Percentiles rank a stretch among this genome's conserved stretches.
These are phyloP conservation scores for Cremastinae sp. DNA, from an alignment of 2,888 invertebrate species.

Conservation along the genomic window DNA sequence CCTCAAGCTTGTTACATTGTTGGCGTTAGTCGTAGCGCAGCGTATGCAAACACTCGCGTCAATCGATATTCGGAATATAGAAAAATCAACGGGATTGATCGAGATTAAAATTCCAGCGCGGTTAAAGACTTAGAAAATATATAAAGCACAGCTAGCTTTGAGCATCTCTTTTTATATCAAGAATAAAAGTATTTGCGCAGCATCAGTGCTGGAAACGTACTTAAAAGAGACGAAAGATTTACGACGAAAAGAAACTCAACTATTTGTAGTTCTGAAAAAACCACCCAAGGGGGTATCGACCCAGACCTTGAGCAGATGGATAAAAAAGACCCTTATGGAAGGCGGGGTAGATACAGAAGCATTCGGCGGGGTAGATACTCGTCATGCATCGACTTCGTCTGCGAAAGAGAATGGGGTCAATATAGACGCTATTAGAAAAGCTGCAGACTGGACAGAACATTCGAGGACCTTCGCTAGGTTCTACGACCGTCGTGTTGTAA, in stretches of 20 bases:
- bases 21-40: slow-evolving; percentile 46
- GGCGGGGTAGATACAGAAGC: slow-evolving; percentile 21
- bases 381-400: slow-evolving; percentile 28
- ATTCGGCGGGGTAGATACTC: slow-evolving; percentile 23
- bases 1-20: slow-evolving; percentile 26
- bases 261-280: slow-evolving; percentile 26
- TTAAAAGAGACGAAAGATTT: slow-evolving; percentile 21
- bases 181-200: slow-evolving; percentile 37
- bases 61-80: slow-evolving; percentile 47
- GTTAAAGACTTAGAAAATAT: slow-evolving; percentile 47
- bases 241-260: not conserved
- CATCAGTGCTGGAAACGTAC: slow-evolving; percentile 32
- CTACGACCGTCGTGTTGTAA: slow-evolving; percentile 22
- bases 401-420: slow-evolving; percentile 27
- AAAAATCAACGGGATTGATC: slow-evolving; percentile 16
- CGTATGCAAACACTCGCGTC: slow-evolving; percentile 40
- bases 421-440: slow-evolving; percentile 27
- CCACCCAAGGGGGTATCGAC: slow-evolving; percentile 31
- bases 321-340: slow-evolving; percentile 34
- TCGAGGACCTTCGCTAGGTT: slow-evolving; percentile 30
- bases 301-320: slow-evolving; percentile 42
- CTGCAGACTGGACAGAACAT: slow-evolving; percentile 32
- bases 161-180: slow-evolving; percentile 33
- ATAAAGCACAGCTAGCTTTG: slow-evolving; percentile 44
- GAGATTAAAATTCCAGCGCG: slow-evolving; percentile 53